Evolutionary conservation across 2,888 invertebrate species (phyloP).

Genomic region (Dinocampus coccinellae): DNA sequence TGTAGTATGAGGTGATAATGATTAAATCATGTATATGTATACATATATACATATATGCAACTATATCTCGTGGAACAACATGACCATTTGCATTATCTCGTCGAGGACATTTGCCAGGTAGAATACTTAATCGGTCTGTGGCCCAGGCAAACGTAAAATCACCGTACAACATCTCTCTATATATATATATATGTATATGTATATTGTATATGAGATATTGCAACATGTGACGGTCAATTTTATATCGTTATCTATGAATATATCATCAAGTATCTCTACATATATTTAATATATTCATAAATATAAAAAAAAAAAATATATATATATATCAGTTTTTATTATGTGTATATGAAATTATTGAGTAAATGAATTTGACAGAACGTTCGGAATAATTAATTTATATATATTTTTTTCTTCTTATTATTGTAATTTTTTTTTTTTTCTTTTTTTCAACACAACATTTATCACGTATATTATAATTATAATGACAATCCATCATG

Average conservation of each 20-base stretch:
- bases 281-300: background rate
- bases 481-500: too few species aligned
- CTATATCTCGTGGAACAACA: constrained; percentile 6
- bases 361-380: too few species aligned
- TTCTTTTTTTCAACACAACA: too few species aligned
- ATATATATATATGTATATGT: background rate
- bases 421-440: too few species aligned
- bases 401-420: too few species aligned
- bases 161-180: background rate
- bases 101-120: constrained; percentile 17
- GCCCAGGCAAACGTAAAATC: background rate
- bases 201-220: too few species aligned
- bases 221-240: background rate
- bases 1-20: constrained; percentile 16
- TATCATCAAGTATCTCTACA: background rate
- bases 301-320: too few species aligned
- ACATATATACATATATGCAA: too few species aligned
- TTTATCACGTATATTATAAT: background rate
- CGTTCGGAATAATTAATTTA: too few species aligned
- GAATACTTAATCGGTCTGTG: constrained; percentile 29
- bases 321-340: too few species aligned
- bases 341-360: too few species aligned
- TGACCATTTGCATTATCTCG: constrained; percentile 15
- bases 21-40: constrained; percentile 14
- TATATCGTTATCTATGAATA: background rate